Base-by-base conservation (phyloP, 2,888 invertebrate genomes). In the Caenorhabditis sp. region DNA sequence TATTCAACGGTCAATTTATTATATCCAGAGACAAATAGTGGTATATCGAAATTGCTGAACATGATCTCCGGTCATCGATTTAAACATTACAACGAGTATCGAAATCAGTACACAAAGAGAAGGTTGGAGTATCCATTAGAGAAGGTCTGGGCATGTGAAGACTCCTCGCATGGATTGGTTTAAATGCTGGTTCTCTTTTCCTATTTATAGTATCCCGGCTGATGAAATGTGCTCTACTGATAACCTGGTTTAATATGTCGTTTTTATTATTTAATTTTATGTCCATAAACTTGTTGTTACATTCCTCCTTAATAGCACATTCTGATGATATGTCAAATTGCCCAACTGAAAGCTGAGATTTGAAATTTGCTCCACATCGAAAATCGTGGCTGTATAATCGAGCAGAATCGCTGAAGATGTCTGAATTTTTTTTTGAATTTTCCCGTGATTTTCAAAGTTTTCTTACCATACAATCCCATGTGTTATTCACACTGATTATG, bases 331-430 rank as follows among this genome's bases (percentile, higher is more conserved):
- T 27, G 59, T 56, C 12, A 71, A 64, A 20, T 62, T 63, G n/a
- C 58, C 61, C 8, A 71, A 57, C 21, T 50, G 31, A 57, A 72
- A 72, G 17, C 68, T 53, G 23, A 72, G 59, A 14, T 68, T 68
- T n/a, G 66, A 57, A 26, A 73, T 68, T 38, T 57, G 52, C 50
- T 68, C 68, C 10, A 73, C 69, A 52, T 73, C 73, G 50, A n/a
- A 63, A 7, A 73, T 63, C 3, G 73, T 73, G 1, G 73, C 64
- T 23, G 69, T 62, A 59, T 73, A 73, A 52, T 73, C 73, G 20
- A 68, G 63, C 21, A 73, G 66, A 59, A 73, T 59, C 10, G 31
- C 31, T 31, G 31, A 31, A 10, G 31, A 31, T 31, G 31, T 31
- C 31, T 31, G 31, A 61, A 31, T 27, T 62, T 56, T 20, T 20